Percentiles rank a stretch among this genome's conserved stretches.
These are phyloP conservation scores for Cephus rjabovi DNA, from an alignment of 2,888 invertebrate genomes.

Conservation along the genomic window DNA sequence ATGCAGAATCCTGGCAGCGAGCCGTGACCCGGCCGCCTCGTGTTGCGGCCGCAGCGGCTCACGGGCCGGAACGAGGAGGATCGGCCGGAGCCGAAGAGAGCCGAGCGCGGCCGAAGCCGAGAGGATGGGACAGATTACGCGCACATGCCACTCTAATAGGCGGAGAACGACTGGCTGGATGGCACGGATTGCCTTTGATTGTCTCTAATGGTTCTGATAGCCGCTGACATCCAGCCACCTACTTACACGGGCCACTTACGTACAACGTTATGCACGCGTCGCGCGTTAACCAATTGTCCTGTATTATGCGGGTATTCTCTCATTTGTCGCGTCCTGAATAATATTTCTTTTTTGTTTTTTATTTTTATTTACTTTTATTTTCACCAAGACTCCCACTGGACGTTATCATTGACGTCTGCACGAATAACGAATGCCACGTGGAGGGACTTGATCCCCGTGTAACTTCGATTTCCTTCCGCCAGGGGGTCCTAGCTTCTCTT, in stretches of 20 bases:
- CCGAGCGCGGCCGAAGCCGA: constrained; percentile 6
- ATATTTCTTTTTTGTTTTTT: not conserved
- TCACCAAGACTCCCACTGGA: not conserved
- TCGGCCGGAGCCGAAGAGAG: too few relatives aligned
- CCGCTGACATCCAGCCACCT: constrained; percentile 46
- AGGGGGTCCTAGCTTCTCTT: too few relatives aligned
- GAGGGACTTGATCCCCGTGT: not conserved
- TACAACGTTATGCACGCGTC: constrained; percentile 40
- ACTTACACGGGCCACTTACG: constrained; percentile 40
- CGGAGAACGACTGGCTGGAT: constrained; percentile 34
- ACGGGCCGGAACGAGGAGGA: not conserved
- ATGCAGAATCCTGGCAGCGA: not conserved
- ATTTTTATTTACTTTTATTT: not conserved
- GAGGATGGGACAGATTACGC: constrained; percentile 52
- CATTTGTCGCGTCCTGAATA: constrained; percentile 6
- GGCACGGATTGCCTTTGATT: constrained; percentile 51
- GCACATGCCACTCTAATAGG: constrained; percentile 52
- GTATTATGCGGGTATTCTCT: constrained; percentile 4
- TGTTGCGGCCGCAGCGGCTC: not conserved
- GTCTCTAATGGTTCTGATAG: constrained; percentile 50
- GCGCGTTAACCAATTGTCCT: constrained; percentile 37
- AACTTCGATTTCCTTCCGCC: too few relatives aligned
- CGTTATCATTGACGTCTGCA: not conserved
- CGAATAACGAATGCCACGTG: not conserved
- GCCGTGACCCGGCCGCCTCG: not conserved